Evolutionary conservation across 2,113 vertebrate genomes (phyloP).

Genomic region (Dendrocopos noguchii): DNA sequence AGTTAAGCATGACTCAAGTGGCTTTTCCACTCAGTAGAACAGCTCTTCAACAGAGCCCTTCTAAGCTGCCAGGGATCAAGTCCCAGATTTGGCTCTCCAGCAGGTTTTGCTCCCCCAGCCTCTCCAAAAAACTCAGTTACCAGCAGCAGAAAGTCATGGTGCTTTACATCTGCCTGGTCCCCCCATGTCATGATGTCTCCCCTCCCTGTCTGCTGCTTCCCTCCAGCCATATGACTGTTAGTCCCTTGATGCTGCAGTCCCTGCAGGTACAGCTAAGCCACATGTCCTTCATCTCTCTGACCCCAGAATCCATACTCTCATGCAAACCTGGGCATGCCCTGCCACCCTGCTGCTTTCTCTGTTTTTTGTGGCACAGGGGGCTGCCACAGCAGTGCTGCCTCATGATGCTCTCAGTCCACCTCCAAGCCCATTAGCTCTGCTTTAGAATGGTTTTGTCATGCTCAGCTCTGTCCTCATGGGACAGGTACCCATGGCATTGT

Average conservation of each 20-base stretch:
- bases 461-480: neutral
- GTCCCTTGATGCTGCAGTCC: rapidly evolving
- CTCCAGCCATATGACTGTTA: rapidly evolving
- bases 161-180: neutral
- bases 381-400: neutral
- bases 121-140: neutral
- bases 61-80: neutral
- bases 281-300: neutral
- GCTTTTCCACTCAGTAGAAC: neutral
- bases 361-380: neutral
- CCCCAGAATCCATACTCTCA: neutral
- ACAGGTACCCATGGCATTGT: neutral
- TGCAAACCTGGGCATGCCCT: rapidly evolving
- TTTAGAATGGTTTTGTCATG: neutral
- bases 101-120: neutral
- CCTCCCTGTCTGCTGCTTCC: neutral
- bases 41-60: constrained; percentile 13
- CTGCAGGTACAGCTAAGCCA: neutral
- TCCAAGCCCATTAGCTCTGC: neutral
- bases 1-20: constrained; percentile 15
- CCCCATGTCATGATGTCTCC: neutral
- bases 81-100: neutral
- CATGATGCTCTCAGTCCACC: rapidly evolving
- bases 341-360: neutral
- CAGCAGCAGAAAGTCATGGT: neutral